These are phyloP conservation scores for Cremastobaeus sp. DNA, from an alignment of 2,888 invertebrate genomes.

Conservation along the genomic window DNA sequence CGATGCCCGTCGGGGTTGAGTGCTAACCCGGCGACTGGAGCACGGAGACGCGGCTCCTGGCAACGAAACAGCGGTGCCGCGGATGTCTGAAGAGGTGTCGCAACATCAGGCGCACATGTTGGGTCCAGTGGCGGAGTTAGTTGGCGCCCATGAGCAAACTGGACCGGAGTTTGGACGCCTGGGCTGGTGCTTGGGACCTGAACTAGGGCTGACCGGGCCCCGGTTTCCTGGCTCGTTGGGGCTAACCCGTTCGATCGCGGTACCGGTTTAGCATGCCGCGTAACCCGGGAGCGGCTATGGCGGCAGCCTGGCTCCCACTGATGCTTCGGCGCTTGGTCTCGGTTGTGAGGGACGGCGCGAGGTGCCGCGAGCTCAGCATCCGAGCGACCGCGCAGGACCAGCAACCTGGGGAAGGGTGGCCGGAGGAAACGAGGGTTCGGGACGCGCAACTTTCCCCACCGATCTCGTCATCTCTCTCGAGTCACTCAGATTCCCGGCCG, in stretches of 20 bases:
- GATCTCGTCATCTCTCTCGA: background rate
- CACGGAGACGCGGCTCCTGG: conserved; percentile 14
- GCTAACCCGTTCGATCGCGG: conserved; percentile 32
- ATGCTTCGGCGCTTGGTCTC: conserved; percentile 64
- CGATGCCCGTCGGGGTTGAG: no score
- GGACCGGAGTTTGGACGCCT: no score
- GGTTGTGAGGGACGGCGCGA: conserved; percentile 45
- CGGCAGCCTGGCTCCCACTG: conserved; percentile 78
- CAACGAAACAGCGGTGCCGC: conserved; percentile 5
- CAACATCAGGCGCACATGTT: background rate
- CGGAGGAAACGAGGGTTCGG: conserved; percentile 48
- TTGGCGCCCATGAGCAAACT: background rate
- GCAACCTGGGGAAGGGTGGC: conserved; percentile 22
- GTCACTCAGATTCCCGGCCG: no score
- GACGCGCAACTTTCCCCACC: conserved; percentile 44
- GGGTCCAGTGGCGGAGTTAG: background rate
- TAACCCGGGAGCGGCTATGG: conserved; percentile 77
- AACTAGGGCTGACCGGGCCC: background rate
- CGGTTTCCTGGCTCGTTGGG: conserved; percentile 2
- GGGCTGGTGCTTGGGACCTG: background rate
- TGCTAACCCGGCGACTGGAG: conserved; percentile 13
- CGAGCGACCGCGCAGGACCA: conserved; percentile 51
- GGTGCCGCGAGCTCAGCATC: conserved; percentile 65
- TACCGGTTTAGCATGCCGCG: conserved; percentile 41
- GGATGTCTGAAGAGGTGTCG: conserved; percentile 4